Base-by-base conservation (phyloP, 1,140 invertebrate species). In the Prorops nasuta region DNA sequence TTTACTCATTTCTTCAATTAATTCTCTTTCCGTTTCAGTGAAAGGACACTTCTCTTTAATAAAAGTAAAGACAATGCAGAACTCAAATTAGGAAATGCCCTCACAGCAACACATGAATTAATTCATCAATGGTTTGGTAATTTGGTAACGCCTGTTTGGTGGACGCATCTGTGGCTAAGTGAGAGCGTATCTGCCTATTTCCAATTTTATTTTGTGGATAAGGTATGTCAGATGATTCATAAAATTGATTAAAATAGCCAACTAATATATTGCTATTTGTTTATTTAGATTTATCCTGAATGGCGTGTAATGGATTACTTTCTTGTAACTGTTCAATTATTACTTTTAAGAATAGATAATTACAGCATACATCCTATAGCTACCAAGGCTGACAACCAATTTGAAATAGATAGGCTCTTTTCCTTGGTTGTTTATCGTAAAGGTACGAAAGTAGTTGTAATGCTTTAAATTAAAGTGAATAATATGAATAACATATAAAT, bases 91-190 rank as follows among this genome's bases (percentile, higher is more conserved):
- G 2, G 2, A 0, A 31, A 43, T 2, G 2, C 18, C 2, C 24
- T 49, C 40, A 35, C 36, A 20, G 24, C 50, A 28, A 74, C 79
- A 36, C 86, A 87, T 57, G 85, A 87, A 65, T 80, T 83, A 31
- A 73, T 80, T 15, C 86, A 88, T 67, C 81, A 83, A 67, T 89
- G 86, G 86, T 88, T 87, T 54, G 87, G 86, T 1, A 84, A 89
- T 58, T 74, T 86, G 54, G 85, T 89, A 0, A 84, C 82, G 0
- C 79, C 81, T 0, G 53, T 74, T 22, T 85, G 79, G 76, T 81
- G 78, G 66, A 48, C 52, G 2, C 60, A 76, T 31, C 47, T 62
- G 2, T 81, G 79, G 76, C 53, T 80, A 6, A 80, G 79, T 49
- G 79, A 81, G 51, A 79, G 79, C 1, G 80, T 79, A 34, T 76